Conservation (phyloP, 2,888 invertebrate species). For the Anaspis maculata region DNA sequence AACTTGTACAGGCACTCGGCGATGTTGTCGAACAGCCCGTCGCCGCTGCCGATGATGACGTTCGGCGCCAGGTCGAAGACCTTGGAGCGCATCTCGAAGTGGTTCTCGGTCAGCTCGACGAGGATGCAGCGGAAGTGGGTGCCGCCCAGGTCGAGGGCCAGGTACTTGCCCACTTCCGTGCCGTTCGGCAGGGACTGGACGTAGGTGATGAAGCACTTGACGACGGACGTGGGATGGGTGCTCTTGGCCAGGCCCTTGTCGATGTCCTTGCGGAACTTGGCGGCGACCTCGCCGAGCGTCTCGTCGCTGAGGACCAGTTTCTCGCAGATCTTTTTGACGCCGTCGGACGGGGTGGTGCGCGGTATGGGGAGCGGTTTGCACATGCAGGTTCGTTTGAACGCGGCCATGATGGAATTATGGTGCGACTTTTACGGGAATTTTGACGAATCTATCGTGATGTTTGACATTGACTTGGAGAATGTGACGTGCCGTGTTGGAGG, state of each 20-base stretch:
- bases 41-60: constrained; percentile 89
- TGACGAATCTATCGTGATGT: too few relatives aligned
- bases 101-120: constrained; percentile 76
- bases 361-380: neutral
- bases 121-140: constrained; percentile 95
- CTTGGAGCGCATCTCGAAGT: constrained; percentile 93
- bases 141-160: constrained; percentile 95
- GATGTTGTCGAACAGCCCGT: constrained; percentile 87
- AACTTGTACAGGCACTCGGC: constrained; percentile 88
- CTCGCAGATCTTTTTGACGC: neutral
- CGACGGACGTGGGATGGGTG: neutral
- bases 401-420: too few relatives aligned
- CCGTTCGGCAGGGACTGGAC: neutral
- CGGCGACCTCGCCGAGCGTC: neutral
- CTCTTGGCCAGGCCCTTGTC: neutral
- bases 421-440: neutral
- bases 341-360: neutral
- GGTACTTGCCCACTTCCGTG: constrained; percentile 79
- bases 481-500: too few relatives aligned
- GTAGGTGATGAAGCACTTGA: neutral
- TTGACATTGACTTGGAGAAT: too few relatives aligned
- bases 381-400: neutral
- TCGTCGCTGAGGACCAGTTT: neutral
- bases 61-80: constrained; percentile 93
- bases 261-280: neutral